Evolutionary conservation across 2,113 vertebrate genomes (phyloP).

Genomic region (Cyphotilapia sp.): DNA sequence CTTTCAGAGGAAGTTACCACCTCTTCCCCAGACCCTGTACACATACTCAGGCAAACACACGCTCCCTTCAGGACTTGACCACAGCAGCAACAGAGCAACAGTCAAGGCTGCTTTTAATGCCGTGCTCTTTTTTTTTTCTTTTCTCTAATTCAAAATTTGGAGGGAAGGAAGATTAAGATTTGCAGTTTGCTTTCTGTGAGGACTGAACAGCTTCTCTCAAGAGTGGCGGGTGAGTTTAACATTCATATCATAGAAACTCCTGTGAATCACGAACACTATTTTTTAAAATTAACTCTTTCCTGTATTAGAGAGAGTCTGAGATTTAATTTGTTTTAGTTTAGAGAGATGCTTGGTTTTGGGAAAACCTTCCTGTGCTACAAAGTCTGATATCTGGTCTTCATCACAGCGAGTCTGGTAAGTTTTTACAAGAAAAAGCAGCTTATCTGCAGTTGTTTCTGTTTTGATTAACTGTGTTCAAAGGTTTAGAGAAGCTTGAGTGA

Average conservation of each 20-base stretch:
- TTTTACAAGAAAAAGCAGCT: not conserved
- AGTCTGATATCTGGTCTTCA: not conserved
- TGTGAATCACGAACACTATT: not conserved
- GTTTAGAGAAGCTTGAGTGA: not conserved
- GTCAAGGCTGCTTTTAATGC: slow-evolving; percentile 22
- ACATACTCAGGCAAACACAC: not conserved
- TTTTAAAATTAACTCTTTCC: not conserved
- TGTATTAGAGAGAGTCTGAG: not conserved
- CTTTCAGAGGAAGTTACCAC: slow-evolving; percentile 67
- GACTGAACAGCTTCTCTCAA: slow-evolving; percentile 20
- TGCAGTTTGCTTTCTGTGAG: slow-evolving; percentile 1
- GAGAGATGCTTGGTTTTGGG: not conserved
- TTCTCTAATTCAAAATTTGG: not conserved
- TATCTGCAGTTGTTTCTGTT: not conserved
- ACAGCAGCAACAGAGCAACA: slow-evolving; percentile 38
- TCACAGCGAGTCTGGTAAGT: not conserved
- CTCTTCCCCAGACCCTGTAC: slow-evolving; percentile 59
- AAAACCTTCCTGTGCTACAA: not conserved
- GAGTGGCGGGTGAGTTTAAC: slow-evolving; percentile 55
- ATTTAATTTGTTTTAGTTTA: not conserved
- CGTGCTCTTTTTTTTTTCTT: not conserved
- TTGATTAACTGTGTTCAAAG: not conserved
- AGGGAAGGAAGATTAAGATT: slow-evolving; percentile 14
- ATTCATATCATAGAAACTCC: not conserved
- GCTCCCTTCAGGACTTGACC: slow-evolving; percentile 37